Conservation (phyloP, 2,888 invertebrate species). For the Heliconius aoede region DNA sequence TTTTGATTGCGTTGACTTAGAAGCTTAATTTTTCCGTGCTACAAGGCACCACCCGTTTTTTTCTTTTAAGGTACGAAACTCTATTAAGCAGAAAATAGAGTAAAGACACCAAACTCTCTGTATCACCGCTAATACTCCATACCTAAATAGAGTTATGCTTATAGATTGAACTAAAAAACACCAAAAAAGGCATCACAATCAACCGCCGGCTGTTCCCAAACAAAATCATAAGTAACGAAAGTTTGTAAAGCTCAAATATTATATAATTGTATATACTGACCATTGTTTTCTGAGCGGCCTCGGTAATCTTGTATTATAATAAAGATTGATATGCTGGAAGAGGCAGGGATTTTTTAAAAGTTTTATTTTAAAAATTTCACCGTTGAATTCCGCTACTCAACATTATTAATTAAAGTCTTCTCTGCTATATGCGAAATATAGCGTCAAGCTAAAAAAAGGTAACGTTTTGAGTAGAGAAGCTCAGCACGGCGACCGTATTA, state of each 20-base stretch:
- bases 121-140: too few species aligned
- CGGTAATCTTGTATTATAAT: constrained; percentile 45
- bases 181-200: constrained; percentile 21
- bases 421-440: too few species aligned
- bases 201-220: constrained; percentile 38
- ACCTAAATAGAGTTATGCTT: background rate
- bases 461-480: too few species aligned
- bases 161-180: background rate
- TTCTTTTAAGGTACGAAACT: too few species aligned
- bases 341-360: too few species aligned
- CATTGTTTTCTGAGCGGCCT: constrained; percentile 53
- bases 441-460: too few species aligned
- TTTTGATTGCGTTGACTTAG: too few species aligned
- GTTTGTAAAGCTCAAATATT: constrained; percentile 46
- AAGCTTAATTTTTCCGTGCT: too few species aligned
- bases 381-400: background rate
- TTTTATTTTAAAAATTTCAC: too few species aligned
- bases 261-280: constrained; percentile 46
- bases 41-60: too few species aligned
- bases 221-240: constrained; percentile 44
- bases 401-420: too few species aligned
- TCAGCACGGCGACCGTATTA: too few species aligned
- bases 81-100: background rate
- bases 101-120: background rate
- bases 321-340: constrained; percentile 39